Evolutionary conservation across 2,113 vertebrate species (phyloP).

Genomic region (Tautogolabrus adspersus): DNA sequence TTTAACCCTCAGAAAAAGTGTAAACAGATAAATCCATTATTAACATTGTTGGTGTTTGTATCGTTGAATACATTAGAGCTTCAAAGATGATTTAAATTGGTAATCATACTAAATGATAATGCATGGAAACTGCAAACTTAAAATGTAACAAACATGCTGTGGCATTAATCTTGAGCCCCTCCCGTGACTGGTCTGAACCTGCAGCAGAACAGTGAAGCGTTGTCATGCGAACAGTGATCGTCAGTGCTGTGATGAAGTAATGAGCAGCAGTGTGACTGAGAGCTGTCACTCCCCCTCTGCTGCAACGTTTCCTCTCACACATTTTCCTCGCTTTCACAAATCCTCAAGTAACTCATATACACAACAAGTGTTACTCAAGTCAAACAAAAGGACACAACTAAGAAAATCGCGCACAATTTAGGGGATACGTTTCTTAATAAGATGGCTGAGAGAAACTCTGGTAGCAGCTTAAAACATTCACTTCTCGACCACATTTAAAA

Average conservation of each 20-base stretch:
- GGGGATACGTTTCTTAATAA: not conserved
- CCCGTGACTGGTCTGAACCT: not conserved
- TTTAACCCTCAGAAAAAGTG: too few relatives aligned
- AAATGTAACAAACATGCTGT: not conserved
- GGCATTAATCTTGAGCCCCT: not conserved
- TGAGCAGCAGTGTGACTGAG: constrained; percentile 1
- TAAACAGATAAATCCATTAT: not conserved
- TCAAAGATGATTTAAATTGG: too few relatives aligned
- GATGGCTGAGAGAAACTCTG: not conserved
- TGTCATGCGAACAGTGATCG: constrained; percentile 6
- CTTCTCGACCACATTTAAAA: not conserved
- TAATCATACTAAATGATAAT: not conserved
- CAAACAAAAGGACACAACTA: not conserved
- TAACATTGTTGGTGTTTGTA: too few relatives aligned
- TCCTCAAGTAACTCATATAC: not conserved
- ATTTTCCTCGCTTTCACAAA: constrained; percentile 3
- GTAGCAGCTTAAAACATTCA: not conserved
- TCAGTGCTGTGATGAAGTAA: constrained; percentile 30
- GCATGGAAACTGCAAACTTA: not conserved
- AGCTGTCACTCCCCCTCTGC: not conserved
- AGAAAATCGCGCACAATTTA: not conserved
- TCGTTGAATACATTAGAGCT: too few relatives aligned
- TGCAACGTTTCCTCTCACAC: not conserved
- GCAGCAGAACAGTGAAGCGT: not conserved
- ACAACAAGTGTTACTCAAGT: not conserved